Evolutionary conservation across 2,113 vertebrate species (phyloP).

Genomic region (Dolichallabes microphthalmus): DNA sequence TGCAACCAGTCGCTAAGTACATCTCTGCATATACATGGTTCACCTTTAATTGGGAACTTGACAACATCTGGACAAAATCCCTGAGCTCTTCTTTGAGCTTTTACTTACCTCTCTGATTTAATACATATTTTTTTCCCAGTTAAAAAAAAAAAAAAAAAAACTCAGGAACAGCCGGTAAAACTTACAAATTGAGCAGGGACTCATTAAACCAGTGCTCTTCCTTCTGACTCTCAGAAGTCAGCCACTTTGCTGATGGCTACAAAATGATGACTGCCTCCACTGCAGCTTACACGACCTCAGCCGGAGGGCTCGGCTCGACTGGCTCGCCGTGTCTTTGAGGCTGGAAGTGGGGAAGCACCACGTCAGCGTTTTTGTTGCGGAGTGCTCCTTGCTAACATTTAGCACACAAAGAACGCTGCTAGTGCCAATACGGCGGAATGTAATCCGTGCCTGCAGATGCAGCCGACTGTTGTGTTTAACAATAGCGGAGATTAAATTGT

Average conservation of each 20-base stretch:
- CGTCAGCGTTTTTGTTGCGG: conserved; percentile 21
- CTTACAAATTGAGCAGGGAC: conserved; percentile 36
- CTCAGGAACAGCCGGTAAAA: conserved; percentile 2
- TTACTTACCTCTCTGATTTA: not conserved
- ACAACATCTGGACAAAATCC: not conserved
- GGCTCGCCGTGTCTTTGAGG: conserved; percentile 13
- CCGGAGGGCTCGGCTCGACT: not conserved
- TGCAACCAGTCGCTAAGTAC: too few species aligned
- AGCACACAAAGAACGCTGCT: conserved; percentile 1
- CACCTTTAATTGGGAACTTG: not conserved
- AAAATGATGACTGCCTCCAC: conserved; percentile 25
- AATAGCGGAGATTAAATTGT: not conserved
- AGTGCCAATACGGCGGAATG: conserved; percentile 16
- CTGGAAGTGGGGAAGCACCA: not conserved
- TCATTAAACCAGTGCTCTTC: conserved; percentile 35
- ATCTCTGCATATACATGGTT: too few species aligned
- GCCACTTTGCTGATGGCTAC: conserved; percentile 39
- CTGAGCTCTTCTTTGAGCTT: not conserved
- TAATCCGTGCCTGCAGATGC: not conserved
- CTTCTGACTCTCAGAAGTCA: conserved; percentile 20
- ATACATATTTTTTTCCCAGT: not conserved
- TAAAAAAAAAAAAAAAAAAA: not conserved
- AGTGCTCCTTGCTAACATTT: conserved; percentile 22
- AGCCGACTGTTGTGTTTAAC: conserved; percentile 15
- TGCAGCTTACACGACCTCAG: conserved; percentile 30